Percentiles rank a stretch among this genome's conserved stretches.
Conservation (phyloP, 1,140 invertebrate genomes). For the Leptopilina clavipes region DNA sequence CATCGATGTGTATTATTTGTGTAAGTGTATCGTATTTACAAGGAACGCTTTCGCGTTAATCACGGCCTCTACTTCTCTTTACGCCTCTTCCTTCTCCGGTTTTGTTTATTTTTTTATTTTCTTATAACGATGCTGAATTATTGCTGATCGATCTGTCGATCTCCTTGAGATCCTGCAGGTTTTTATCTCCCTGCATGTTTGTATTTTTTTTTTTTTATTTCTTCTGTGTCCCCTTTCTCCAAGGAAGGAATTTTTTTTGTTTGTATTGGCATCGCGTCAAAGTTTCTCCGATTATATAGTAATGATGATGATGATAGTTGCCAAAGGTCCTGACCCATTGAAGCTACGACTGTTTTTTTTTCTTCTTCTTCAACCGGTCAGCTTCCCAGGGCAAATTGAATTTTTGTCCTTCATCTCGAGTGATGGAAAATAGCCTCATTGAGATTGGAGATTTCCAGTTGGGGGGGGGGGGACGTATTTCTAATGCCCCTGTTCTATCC, state of each 20-base stretch:
- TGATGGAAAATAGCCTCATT: conserved; percentile 7
- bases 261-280: conserved; percentile 41
- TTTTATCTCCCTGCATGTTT: conserved; percentile 34
- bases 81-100: conserved; percentile 44
- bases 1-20: conserved; percentile 8
- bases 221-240: conserved; percentile 4
- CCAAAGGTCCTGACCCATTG: conserved; percentile 31
- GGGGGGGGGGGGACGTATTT: too few species aligned
- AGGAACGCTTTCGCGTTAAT: conserved; percentile 46
- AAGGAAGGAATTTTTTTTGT: conserved; percentile 10
- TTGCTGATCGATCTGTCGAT: conserved; percentile 42
- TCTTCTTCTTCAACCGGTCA: conserved; percentile 29
- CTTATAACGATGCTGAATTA: conserved; percentile 47
- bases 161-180: conserved; percentile 50
- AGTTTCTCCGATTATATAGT: conserved; percentile 10
- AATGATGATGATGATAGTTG: neutral
- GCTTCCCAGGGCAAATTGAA: neutral
- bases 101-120: neutral
- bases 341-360: conserved; percentile 43
- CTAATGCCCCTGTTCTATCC: neutral
- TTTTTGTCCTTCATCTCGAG: neutral
- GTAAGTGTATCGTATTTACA: conserved; percentile 55
- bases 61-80: conserved; percentile 56
- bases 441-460: neutral
- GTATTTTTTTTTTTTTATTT: conserved; percentile 35